Conservation (phyloP, 2,113 vertebrate species). For the Chaetorhynchus papuensis region DNA sequence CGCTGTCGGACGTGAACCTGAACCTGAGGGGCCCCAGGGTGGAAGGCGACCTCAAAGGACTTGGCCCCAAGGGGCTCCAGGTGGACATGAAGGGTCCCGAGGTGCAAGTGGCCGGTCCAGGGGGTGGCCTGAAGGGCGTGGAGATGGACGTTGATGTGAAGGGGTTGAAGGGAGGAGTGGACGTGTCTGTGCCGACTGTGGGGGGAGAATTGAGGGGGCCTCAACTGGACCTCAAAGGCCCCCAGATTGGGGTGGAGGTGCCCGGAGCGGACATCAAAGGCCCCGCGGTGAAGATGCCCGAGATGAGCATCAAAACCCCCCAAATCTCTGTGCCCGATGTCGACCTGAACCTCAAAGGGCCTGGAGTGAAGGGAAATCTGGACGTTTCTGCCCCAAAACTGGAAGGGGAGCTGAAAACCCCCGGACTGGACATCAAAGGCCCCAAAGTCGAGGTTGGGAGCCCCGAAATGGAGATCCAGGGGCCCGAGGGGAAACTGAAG, state of each 20-base stretch:
- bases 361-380: conserved; percentile 37
- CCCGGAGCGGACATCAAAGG: background rate
- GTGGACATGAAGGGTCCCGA: conserved; percentile 1
- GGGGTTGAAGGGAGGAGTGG: conserved; percentile 25
- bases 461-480: background rate
- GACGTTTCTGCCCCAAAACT: background rate
- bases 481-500: background rate
- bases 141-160: conserved; percentile 32
- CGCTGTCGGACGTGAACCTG: conserved; percentile 67
- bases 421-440: background rate
- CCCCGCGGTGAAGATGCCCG: conserved; percentile 46
- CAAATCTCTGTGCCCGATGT: conserved; percentile 38
- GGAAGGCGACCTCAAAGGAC: conserved; percentile 44
- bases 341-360: conserved; percentile 48
- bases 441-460: background rate
- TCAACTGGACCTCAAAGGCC: conserved; percentile 29
- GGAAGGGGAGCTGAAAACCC: conserved; percentile 46
- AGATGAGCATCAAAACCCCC: background rate
- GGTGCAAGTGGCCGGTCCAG: background rate
- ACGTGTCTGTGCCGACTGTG: background rate
- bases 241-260: background rate
- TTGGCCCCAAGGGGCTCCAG: conserved; percentile 38
- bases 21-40: conserved; percentile 48
- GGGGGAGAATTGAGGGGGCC: conserved; percentile 7
- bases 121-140: background rate